phyloP scores from a whole-genome alignment of 1,140 invertebrate genomes.

The Penaeus vannamei region DNA sequence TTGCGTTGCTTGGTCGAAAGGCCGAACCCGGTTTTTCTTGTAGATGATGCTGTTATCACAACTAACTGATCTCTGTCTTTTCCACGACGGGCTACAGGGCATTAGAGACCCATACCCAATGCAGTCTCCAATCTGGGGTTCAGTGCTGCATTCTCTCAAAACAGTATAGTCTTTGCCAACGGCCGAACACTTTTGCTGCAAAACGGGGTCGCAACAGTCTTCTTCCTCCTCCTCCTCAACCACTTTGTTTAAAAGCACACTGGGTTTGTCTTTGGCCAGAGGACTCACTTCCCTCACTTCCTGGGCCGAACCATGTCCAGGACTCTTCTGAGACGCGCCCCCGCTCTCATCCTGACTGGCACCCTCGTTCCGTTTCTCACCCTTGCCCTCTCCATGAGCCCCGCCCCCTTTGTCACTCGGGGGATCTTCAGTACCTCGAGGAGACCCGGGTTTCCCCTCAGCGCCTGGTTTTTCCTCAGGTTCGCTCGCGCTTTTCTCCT shows the following conservation, averaged over 20 bases:
- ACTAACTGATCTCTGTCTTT: background rate
- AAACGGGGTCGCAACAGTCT: background rate
- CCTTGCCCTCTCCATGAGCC: no score
- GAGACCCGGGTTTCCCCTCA: no score
- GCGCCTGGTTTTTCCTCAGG: no score
- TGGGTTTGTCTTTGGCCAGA: background rate
- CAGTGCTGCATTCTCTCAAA: background rate
- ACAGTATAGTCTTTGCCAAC: background rate
- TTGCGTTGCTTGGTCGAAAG: background rate
- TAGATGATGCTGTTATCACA: conserved; percentile 31
- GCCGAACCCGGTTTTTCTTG: background rate
- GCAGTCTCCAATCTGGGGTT: background rate
- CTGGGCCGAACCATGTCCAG: background rate
- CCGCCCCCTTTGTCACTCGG: no score
- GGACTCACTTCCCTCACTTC: background rate
- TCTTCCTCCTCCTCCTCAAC: background rate
- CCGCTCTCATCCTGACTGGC: background rate
- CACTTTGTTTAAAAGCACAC: background rate
- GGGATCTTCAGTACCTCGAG: no score
- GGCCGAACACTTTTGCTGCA: background rate
- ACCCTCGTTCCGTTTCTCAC: background rate
- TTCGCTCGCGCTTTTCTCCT: no score
- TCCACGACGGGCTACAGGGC: background rate
- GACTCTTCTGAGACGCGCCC: background rate
- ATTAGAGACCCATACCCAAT: conserved; percentile 56